Conservation (phyloP, 1,140 invertebrate species). For the Microvelia longipes region DNA sequence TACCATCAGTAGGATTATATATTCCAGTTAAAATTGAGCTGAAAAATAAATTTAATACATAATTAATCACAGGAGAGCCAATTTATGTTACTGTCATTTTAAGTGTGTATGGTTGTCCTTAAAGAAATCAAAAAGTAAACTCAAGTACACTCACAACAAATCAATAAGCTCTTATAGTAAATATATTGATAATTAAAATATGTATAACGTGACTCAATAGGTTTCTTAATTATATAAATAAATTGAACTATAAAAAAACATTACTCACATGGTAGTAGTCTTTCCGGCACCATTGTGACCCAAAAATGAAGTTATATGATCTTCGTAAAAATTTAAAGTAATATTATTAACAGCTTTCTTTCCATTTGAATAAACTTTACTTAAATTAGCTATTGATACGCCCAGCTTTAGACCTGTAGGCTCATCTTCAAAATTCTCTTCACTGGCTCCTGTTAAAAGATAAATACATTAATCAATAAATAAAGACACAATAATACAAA, state of each 20-base stretch:
- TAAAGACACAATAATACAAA: too few relatives aligned
- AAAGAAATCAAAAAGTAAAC: too few relatives aligned
- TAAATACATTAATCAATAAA: too few relatives aligned
- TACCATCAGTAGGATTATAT: conserved; percentile 42
- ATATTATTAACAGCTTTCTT: conserved; percentile 20
- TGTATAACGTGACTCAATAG: too few relatives aligned
- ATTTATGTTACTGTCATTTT: too few relatives aligned
- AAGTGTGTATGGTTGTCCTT: too few relatives aligned
- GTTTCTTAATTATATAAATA: too few relatives aligned
- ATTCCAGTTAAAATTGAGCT: conserved; percentile 33
- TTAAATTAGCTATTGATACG: conserved; percentile 13
- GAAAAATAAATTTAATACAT: conserved; percentile 3
- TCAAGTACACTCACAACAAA: too few relatives aligned
- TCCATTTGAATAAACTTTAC: conserved; percentile 12
- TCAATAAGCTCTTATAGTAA: too few relatives aligned
- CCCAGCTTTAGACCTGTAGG: conserved; percentile 11
- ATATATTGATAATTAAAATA: too few relatives aligned
- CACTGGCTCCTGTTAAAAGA: background rate
- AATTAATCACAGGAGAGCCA: background rate
- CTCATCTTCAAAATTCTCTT: conserved; percentile 9
- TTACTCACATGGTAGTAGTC: conserved; percentile 53
- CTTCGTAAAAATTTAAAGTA: conserved; percentile 28
- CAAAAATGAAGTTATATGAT: conserved; percentile 70
- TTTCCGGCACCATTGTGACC: conserved; percentile 80
- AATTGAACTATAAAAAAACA: too few relatives aligned